phyloP scores from a whole-genome alignment of 2,113 vertebrate species.

The Macroglossus sobrinus region DNA sequence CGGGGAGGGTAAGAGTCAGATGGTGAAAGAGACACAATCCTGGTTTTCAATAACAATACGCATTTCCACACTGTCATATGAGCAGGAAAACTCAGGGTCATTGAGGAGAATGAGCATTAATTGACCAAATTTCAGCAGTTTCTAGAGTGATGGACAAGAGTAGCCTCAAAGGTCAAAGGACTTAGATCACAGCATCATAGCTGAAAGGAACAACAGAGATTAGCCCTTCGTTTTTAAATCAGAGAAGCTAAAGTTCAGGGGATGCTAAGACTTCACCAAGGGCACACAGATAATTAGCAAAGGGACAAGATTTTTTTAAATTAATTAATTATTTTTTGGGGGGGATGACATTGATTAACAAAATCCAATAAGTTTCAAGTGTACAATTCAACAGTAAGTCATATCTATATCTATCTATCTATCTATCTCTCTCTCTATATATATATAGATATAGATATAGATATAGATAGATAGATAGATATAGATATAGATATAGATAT shows the following conservation, averaged over 20 bases:
- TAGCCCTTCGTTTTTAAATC: not conserved
- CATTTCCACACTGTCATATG: not conserved
- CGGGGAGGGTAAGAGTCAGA: not conserved
- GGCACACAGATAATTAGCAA: not conserved
- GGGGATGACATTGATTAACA: no score
- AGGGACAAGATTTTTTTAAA: not conserved
- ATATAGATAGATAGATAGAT: no score
- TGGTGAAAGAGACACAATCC: not conserved
- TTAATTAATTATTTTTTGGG: no score
- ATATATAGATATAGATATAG: no score
- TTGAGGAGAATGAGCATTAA: not conserved
- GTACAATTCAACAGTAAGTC: no score
- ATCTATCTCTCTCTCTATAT: no score
- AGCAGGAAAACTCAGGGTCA: not conserved
- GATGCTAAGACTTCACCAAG: not conserved
- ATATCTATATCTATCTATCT: no score
- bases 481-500: no score
- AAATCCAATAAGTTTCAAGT: no score
- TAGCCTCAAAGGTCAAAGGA: slow-evolving; percentile 25
- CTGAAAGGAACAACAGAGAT: not conserved
- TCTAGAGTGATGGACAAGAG: not conserved
- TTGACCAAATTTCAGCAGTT: not conserved
- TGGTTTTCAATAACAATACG: not conserved
- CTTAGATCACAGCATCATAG: not conserved
- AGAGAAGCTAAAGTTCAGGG: not conserved